Evolutionary conservation across 1,140 invertebrate species (phyloP), one percentile per base, ranked within the genome.

Genomic region (Magallana gigas): DNA sequence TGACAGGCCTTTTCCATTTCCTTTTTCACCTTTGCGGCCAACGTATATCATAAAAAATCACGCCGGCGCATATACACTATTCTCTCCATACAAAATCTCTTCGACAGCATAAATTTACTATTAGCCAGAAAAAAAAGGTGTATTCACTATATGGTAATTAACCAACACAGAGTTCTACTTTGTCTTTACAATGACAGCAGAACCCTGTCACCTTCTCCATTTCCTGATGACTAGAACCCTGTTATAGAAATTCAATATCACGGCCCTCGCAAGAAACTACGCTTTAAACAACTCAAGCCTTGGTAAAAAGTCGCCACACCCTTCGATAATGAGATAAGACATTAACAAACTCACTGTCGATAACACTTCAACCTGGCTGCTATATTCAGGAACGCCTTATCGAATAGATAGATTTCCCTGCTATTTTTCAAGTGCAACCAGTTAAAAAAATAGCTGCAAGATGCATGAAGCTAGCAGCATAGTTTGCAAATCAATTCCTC

Each of bases 1-100:
- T 76, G 68, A 76, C 68, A 76, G 68, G 68, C 68, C 23, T 76
- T 76, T 76, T 76, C 14, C 68, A 76, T 76, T 76, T 76, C 68
- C 68, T 76, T 76, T 76, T 8, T 29, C 68, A 76, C 18, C 23
- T 48, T 29, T 76, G 68, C 36, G 68, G 36, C 68, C 23, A 76
- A 76, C 11, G n/a, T 62, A 1, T 48, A 62, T 62, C 60, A n/a
- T 62, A 62, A 76, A 48, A 76, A 18, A 76, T 76, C 68, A 76
- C 14, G 68, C 68, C 9, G 5, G 18, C 23, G 7, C 68, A 76
- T 18, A 29, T 23, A 76, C 23, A 29, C 36, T 29, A 23, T 23
- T 76, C 68, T 76, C 68, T 36, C 18, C 8, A 29, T 76, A 76
- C 12, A 12, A 23, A 76, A 76, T 29, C 23, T 36, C 23, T 29